phyloP scores from a whole-genome alignment of 2,797 vertebrate species.

The Girardinus metallicus region DNA sequence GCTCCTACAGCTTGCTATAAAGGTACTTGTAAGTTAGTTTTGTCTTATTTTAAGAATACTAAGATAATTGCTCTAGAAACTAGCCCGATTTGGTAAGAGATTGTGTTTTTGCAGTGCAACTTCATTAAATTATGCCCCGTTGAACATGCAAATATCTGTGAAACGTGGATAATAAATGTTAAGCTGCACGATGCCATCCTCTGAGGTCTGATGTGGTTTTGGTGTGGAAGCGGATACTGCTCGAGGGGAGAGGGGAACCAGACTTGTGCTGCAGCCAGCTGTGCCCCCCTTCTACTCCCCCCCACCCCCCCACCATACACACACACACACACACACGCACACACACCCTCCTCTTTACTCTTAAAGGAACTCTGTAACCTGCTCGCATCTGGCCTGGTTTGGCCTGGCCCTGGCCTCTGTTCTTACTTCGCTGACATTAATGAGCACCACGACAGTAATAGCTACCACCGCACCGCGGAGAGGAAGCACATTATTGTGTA shows the following conservation, averaged over 20 bases:
- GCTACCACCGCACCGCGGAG: conserved; percentile 51
- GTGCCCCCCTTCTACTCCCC: conserved; percentile 29
- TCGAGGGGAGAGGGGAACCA: conserved; percentile 38
- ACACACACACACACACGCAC: too few relatives aligned
- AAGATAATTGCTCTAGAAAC: too few relatives aligned
- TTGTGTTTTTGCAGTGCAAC: background rate
- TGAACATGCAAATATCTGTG: conserved; percentile 41
- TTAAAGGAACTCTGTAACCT: conserved; percentile 57
- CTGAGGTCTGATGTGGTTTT: conserved; percentile 69
- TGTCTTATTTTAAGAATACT: too few relatives aligned
- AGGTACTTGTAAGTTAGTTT: too few relatives aligned
- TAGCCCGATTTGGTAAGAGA: too few relatives aligned
- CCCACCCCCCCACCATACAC: background rate
- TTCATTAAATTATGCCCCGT: conserved; percentile 33
- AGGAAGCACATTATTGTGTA: conserved; percentile 28
- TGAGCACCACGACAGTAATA: conserved; percentile 64
- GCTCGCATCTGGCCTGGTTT: conserved; percentile 65
- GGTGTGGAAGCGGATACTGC: conserved; percentile 65
- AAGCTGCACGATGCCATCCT: conserved; percentile 29
- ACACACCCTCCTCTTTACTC: background rate
- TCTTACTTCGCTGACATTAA: conserved; percentile 64
- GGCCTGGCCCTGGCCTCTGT: conserved; percentile 56
- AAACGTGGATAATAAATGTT: conserved; percentile 46
- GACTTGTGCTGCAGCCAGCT: conserved; percentile 61
- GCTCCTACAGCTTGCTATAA: too few relatives aligned